Base-by-base conservation (phyloP, 2,888 invertebrate species). In the Drosophila nr. fundita region DNA sequence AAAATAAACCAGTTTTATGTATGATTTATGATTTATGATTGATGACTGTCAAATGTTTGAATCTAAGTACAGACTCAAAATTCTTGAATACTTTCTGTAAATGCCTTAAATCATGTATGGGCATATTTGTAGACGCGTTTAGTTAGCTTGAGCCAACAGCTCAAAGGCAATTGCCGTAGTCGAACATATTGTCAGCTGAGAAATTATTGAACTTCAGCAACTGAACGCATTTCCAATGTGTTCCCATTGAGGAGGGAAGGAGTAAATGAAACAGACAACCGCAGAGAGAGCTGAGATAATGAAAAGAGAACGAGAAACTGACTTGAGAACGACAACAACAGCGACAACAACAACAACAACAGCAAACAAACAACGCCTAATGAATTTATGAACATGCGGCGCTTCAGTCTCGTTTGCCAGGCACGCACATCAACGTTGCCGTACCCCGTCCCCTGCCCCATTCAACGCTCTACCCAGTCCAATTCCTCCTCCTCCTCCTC, bases 381-480 rank as follows among this genome's bases (percentile, higher is more conserved):
- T 77, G 74, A 85, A 82, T 87, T 89, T 89, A 85, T 83, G 89
- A 82, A 75, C 80, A 83, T 78, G 77, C 74, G 61, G 71, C 67
- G 62, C 73, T 70, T 68, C 53, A 68, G 64, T 68, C 65, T 67
- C 54, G 78, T 62, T 67, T 62, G 57, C 52, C 76, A 36, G 50
- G 34, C 45, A 45, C 45, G 45, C 45, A 45, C 45, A 15, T 7
- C 45, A 45, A 24, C 45, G 45, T 45, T 45, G 42, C 42, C 21
- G 11, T 42, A 21, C 11, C 21, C 21, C 11, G 21, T 15, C 48
- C 50, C 45, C 53, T 48, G 58, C 32, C 49, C 53, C 32, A 48
- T 50, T 55, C 24, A 4, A 13, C 55, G 15, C 21, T 53, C 52
- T 40, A 62, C 50, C 27, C 67, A 15, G 24, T 21, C 6, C 18